Percentiles rank a stretch among this genome's conserved stretches.
These are phyloP conservation scores for Sycobia sp. DNA, from an alignment of 1,140 invertebrate species.

Conservation along the genomic window DNA sequence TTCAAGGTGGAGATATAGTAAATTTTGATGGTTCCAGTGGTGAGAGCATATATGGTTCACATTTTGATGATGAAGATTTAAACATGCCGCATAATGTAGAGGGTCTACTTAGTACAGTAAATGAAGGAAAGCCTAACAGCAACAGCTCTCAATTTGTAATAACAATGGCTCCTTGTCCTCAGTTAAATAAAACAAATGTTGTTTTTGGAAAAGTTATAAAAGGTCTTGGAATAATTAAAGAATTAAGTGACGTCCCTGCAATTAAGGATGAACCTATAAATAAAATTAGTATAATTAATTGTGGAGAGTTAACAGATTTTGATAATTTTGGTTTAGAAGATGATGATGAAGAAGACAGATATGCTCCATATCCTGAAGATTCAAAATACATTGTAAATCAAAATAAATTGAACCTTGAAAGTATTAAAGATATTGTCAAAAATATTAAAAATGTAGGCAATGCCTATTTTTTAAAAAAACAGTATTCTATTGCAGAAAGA, in stretches of 20 bases:
- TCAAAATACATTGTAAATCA: slow-evolving; percentile 59
- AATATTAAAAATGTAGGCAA: slow-evolving; percentile 77
- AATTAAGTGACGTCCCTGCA: slow-evolving; percentile 68
- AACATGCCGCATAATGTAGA: slow-evolving; percentile 65
- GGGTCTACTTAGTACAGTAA: slow-evolving; percentile 89
- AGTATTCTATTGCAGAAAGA: slow-evolving; percentile 66
- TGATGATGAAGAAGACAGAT: slow-evolving; percentile 70
- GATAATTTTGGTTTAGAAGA: slow-evolving; percentile 72
- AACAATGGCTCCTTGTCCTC: slow-evolving; percentile 79
- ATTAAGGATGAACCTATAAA: slow-evolving; percentile 64
- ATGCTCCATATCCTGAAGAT: slow-evolving; percentile 78
- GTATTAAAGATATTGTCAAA: slow-evolving; percentile 57
- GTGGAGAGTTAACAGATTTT: slow-evolving; percentile 71
- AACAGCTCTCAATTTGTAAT: slow-evolving; percentile 97
- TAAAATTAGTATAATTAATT: slow-evolving; percentile 71
- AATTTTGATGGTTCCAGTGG: slow-evolving; percentile 84
- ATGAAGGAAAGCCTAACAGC: slow-evolving; percentile 79
- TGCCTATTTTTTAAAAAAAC: slow-evolving; percentile 67
- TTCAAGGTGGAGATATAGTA: slow-evolving; percentile 84
- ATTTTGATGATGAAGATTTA: slow-evolving; percentile 93
- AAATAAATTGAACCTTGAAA: slow-evolving; percentile 45
- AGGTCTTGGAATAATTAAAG: slow-evolving; percentile 71
- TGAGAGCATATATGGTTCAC: slow-evolving; percentile 90
- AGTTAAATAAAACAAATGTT: slow-evolving; percentile 88
- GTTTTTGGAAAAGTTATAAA: slow-evolving; percentile 84